Conservation (phyloP, 2,888 invertebrate genomes). For the Masnerella sp. region DNA sequence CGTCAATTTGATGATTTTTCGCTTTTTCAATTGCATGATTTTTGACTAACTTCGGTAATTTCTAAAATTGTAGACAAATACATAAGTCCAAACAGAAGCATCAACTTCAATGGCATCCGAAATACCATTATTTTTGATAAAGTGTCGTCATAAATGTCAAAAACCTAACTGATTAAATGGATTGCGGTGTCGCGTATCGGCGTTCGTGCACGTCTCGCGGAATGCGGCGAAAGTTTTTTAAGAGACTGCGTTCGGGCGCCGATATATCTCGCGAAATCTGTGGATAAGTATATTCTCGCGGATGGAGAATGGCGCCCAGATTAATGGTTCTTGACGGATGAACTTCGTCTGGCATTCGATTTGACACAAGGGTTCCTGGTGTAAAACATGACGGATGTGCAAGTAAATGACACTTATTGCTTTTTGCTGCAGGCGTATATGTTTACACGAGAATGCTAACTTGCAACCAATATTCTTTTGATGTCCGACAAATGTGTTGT, state of each 20-base stretch:
- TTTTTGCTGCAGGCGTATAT: constrained; percentile 21
- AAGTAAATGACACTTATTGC: constrained; percentile 36
- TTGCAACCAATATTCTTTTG: too few relatives aligned
- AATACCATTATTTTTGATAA: constrained; percentile 20
- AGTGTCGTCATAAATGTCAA: constrained; percentile 11
- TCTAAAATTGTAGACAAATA: constrained; percentile 15
- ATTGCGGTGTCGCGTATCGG: constrained; percentile 13
- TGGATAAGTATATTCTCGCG: constrained; percentile 34
- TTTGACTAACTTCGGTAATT: too few relatives aligned
- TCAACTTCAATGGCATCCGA: constrained; percentile 9
- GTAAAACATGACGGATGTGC: constrained; percentile 44
- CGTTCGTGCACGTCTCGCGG: constrained; percentile 12
- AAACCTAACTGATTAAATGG: constrained; percentile 42
- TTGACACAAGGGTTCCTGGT: constrained; percentile 18
- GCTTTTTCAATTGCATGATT: too few relatives aligned
- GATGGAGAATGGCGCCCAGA: constrained; percentile 31
- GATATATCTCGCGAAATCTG: constrained; percentile 26
- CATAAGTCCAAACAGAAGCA: constrained; percentile 3
- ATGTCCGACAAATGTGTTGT: too few relatives aligned
- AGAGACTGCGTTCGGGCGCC: neutral
- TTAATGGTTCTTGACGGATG: constrained; percentile 25
- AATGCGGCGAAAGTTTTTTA: constrained; percentile 42
- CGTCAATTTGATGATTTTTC: too few relatives aligned
- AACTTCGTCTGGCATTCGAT: constrained; percentile 19
- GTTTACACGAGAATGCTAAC: neutral